Evolutionary conservation across 2,797 vertebrate species (phyloP).

Genomic region (Parauchenoglanis punctatus): DNA sequence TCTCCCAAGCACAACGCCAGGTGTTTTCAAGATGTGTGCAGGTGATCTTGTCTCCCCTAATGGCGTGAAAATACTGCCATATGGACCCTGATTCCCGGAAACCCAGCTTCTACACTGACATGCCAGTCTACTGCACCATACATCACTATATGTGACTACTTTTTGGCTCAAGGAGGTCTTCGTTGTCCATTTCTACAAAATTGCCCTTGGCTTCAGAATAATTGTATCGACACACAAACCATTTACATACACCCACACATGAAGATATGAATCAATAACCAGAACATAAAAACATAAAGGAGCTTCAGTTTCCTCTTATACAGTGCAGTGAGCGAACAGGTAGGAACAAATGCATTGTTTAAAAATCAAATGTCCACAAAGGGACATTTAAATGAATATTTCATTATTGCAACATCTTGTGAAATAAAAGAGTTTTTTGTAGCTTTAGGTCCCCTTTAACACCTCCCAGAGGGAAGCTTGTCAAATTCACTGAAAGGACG

Average conservation of each 20-base stretch:
- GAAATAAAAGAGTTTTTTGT: neutral
- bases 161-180: neutral
- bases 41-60: neutral
- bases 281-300: neutral
- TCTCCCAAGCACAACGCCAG: neutral
- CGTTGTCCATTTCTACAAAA: neutral
- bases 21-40: neutral
- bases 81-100: constrained; percentile 4
- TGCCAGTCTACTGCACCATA: neutral
- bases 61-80: neutral
- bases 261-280: constrained; percentile 12
- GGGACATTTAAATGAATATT: neutral
- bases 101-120: neutral
- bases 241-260: neutral
- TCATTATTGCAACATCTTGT: neutral
- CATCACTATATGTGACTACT: neutral
- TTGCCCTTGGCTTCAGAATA: neutral
- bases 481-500: constrained; percentile 5
- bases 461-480: constrained; percentile 4
- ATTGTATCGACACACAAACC: neutral
- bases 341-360: neutral
- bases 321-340: neutral
- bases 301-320: neutral
- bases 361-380: neutral
- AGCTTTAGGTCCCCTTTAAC: neutral